phyloP scores from a whole-genome alignment of 2,113 vertebrate genomes.

The Scomber scombrus region DNA sequence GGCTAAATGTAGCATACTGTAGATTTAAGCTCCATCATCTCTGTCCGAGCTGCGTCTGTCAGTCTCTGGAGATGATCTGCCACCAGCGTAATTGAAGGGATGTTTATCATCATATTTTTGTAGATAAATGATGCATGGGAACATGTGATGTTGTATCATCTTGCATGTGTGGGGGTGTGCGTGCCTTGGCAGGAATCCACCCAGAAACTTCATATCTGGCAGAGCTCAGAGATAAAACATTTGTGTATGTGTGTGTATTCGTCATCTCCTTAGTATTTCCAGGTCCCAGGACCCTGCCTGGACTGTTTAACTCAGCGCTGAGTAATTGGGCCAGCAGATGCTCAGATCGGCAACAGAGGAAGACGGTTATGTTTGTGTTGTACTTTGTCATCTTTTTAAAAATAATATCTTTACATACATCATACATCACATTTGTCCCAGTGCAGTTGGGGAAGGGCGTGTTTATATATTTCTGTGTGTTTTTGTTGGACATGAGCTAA shows the following conservation, averaged over 20 bases:
- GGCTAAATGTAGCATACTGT: not conserved
- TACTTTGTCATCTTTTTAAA: constrained; percentile 4
- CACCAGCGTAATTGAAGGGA: not conserved
- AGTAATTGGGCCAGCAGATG: constrained; percentile 54
- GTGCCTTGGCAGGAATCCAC: not conserved
- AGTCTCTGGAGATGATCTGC: not conserved
- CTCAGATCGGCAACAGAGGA: constrained; percentile 20
- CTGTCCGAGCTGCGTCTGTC: too few species aligned
- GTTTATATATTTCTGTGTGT: constrained; percentile 1
- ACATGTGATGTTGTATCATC: not conserved
- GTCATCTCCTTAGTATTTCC: constrained; percentile 41
- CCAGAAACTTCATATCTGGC: constrained; percentile 23
- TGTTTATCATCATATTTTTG: not conserved
- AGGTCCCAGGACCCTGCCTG: constrained; percentile 24
- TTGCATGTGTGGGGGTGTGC: not conserved
- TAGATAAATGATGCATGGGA: not conserved
- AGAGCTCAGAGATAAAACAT: constrained; percentile 30
- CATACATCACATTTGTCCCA: constrained; percentile 3
- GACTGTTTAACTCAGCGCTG: constrained; percentile 9
- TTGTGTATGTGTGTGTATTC: constrained; percentile 20
- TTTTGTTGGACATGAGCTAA: constrained; percentile 10
- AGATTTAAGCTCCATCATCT: too few species aligned
- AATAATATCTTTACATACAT: not conserved
- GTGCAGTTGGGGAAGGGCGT: not conserved
- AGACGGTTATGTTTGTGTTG: constrained; percentile 18